Percentiles rank a stretch among this genome's conserved stretches.
These are phyloP conservation scores for Cassiopea xamachana DNA, from an alignment of 30 jellyfish, hydroid and myxozoan genomes.

Conservation along the genomic window DNA sequence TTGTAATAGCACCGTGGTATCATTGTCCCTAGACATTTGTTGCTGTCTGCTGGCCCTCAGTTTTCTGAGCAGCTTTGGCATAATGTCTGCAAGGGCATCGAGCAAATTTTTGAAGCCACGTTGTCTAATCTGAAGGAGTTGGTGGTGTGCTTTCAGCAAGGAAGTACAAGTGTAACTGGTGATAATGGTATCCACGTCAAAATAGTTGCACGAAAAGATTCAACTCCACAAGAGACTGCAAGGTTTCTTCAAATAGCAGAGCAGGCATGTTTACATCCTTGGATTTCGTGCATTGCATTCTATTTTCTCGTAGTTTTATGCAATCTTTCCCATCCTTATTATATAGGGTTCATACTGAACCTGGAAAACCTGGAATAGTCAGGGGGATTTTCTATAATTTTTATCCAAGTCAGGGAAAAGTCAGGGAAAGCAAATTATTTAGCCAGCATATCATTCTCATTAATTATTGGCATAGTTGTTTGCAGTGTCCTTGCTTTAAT, in stretches of 20 bases:
- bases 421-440: too few species aligned
- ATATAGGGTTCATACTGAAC: too few species aligned
- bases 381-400: too few species aligned
- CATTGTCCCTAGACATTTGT: constrained; percentile 74
- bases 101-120: constrained; percentile 82
- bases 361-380: too few species aligned
- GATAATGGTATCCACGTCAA: constrained; percentile 95
- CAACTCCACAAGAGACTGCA: constrained; percentile 72
- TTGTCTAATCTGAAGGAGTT: constrained; percentile 77
- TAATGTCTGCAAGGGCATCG: constrained; percentile 91
- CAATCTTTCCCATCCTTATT: too few species aligned
- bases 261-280: constrained; percentile 63
- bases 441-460: too few species aligned
- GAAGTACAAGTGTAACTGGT: constrained; percentile 91
- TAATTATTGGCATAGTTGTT: too few species aligned
- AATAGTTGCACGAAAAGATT: constrained; percentile 92
- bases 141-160: constrained; percentile 75
- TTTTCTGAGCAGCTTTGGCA: constrained; percentile 96
- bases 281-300: too few species aligned
- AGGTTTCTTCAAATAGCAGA: constrained; percentile 93
- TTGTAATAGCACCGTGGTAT: neutral
- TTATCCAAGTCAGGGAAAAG: too few species aligned
- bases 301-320: neutral
- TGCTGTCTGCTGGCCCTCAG: constrained; percentile 97
- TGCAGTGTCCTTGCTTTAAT: too few species aligned